Percentiles rank a stretch among this genome's conserved stretches.
phyloP scores from a whole-genome alignment of 2,797 vertebrate genomes.

The Gadopsis marmoratus region DNA sequence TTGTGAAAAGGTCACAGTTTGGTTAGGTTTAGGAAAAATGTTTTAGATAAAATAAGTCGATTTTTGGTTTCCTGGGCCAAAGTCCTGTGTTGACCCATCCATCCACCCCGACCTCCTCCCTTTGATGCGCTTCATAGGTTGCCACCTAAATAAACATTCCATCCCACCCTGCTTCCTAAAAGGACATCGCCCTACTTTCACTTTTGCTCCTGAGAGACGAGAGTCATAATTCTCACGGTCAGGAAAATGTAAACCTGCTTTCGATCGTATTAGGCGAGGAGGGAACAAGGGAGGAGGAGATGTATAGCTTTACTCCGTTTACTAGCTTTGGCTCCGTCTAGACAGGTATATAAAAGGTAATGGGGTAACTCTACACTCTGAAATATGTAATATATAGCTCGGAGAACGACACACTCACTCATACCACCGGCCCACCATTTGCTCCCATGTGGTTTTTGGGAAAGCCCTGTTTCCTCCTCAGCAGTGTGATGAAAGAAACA shows the following conservation, averaged over 20 bases:
- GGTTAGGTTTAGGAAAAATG: too few relatives aligned
- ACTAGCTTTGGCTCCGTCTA: background rate
- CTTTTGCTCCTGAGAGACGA: background rate
- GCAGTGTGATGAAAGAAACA: conserved; percentile 67
- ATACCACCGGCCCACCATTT: conserved; percentile 21
- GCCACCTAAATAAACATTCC: too few relatives aligned
- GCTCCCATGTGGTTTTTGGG: conserved; percentile 31
- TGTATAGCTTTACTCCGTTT: background rate
- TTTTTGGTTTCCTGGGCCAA: too few relatives aligned
- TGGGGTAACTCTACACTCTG: conserved; percentile 5
- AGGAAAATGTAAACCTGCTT: conserved; percentile 1
- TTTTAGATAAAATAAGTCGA: too few relatives aligned
- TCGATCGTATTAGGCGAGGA: background rate
- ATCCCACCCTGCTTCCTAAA: too few relatives aligned
- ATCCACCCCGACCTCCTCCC: too few relatives aligned
- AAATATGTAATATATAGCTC: background rate
- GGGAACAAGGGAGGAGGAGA: background rate
- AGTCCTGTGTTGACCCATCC: too few relatives aligned
- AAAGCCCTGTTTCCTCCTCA: conserved; percentile 46
- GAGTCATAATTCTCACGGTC: background rate
- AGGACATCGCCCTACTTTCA: background rate
- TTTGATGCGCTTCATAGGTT: too few relatives aligned
- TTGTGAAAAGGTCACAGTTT: too few relatives aligned
- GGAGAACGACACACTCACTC: background rate
- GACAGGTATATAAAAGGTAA: conserved; percentile 3